Evolutionary conservation across 2,797 vertebrate genomes (phyloP).

Genomic region (Emydoidea blandingii): DNA sequence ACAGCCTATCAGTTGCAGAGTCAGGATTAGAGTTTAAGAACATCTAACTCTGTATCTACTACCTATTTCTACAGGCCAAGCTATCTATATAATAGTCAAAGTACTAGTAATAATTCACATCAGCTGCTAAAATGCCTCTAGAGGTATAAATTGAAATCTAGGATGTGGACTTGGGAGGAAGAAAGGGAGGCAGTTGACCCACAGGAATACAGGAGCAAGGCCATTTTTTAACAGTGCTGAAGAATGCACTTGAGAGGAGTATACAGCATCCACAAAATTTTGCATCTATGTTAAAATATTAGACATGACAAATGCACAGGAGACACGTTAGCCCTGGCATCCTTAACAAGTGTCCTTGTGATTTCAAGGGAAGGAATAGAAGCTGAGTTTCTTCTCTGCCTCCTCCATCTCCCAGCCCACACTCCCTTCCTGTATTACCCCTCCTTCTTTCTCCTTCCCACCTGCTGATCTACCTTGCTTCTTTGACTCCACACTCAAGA

Average conservation of each 20-base stretch:
- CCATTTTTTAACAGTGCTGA: not conserved
- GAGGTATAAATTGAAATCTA: not conserved
- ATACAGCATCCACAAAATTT: not conserved
- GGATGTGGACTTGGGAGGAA: not conserved
- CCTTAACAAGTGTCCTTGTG: not conserved
- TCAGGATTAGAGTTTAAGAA: not conserved
- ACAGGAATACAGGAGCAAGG: not conserved
- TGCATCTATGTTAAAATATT: not conserved
- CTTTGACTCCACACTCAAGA: not conserved
- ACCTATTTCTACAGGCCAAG: not conserved
- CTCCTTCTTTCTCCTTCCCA: not conserved
- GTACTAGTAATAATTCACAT: fast-evolving
- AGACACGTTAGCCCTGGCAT: not conserved
- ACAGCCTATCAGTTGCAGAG: not conserved
- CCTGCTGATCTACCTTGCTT: not conserved
- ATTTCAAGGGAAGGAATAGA: not conserved
- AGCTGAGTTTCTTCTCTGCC: not conserved
- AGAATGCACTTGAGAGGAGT: not conserved
- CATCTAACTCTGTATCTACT: not conserved
- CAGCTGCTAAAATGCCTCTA: not conserved
- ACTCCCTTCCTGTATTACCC: not conserved
- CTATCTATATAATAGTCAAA: not conserved
- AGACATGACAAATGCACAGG: not conserved
- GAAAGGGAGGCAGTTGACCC: not conserved
- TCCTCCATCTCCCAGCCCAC: not conserved